Evolutionary conservation across 2,888 invertebrate genomes (phyloP).

Genomic region (Hydraecia micacea): DNA sequence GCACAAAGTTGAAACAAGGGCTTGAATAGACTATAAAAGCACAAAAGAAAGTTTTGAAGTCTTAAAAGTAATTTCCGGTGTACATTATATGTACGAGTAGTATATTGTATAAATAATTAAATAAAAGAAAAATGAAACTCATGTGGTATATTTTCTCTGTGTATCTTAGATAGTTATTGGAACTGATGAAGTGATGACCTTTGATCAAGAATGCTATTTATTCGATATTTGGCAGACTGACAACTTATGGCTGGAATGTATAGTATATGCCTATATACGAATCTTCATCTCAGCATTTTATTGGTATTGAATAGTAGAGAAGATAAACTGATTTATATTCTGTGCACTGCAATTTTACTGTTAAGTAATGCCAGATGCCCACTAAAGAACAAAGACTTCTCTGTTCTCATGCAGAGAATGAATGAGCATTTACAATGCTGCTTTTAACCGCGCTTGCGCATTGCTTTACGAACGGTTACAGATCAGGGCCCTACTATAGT

Average conservation of each 20-base stretch:
- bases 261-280: background rate
- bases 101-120: background rate
- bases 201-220: conserved; percentile 29
- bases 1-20: background rate
- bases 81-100: background rate
- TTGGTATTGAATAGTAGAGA: conserved; percentile 13
- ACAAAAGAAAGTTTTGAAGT: background rate
- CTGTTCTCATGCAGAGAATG: background rate
- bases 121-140: background rate
- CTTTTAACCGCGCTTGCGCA: conserved; percentile 1
- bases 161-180: background rate
- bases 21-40: background rate
- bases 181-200: conserved; percentile 24
- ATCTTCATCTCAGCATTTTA: conserved; percentile 13
- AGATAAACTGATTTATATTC: conserved; percentile 23
- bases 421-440: conserved; percentile 3
- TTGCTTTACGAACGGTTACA: conserved; percentile 2
- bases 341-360: background rate
- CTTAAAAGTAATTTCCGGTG: background rate
- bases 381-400: conserved; percentile 3
- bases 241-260: conserved; percentile 22
- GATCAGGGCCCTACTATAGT: background rate
- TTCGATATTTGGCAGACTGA: conserved; percentile 47
- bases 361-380: conserved; percentile 24
- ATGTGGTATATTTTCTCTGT: conserved; percentile 7